Evolutionary conservation across 2,888 invertebrate genomes (phyloP), one percentile per base, ranked within the genome.

Genomic region (Apoda limacodes): DNA sequence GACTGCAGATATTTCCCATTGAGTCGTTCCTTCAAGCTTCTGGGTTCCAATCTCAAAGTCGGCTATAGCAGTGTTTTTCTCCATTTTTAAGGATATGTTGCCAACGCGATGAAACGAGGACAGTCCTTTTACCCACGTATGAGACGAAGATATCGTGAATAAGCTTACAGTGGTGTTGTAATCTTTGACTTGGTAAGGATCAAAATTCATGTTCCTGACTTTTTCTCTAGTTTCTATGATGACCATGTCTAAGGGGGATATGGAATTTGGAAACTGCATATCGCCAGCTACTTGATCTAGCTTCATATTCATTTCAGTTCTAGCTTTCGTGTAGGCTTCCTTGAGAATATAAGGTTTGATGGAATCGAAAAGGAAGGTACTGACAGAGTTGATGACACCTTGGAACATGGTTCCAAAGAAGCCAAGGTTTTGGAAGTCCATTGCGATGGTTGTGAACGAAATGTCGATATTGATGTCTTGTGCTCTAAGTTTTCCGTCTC

Each of bases 401-500:
- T 90, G 88, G 40, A 85, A 82, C 40, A 85, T 68, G 22, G 83
- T 82, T 1, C 89, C 92, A 37, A 93, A 76, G 43, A 92, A 85
- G 4, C 93, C 90, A 1, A 93, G 82, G 55, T 92, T 92, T 62
- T 92, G 85, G 51, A 95, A 93, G 52, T 93, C 88, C 71, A 93
- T 87, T 5, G 86, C 80, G 48, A 94, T 91, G 25, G 85, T 86
- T 25, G 82, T 82, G 47, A 93, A 93, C 0, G 83, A 84, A 17
- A 93, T 84, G 49, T 94, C 92, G 81, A 93, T 89, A 29, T 84
- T 83, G 44, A 93, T 92, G 37, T 88, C 85, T 50, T 91, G 88
- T 1, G 93, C 89, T 48, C 87, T 85, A 3, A 95, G 66, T 52
- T 86, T 87, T 0, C 94, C 94, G 48, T 88, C 88, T 32, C 85